Percentiles rank a stretch among this genome's conserved stretches.
phyloP scores from a whole-genome alignment of 2,888 invertebrate species.

The Dynastes tityus region DNA sequence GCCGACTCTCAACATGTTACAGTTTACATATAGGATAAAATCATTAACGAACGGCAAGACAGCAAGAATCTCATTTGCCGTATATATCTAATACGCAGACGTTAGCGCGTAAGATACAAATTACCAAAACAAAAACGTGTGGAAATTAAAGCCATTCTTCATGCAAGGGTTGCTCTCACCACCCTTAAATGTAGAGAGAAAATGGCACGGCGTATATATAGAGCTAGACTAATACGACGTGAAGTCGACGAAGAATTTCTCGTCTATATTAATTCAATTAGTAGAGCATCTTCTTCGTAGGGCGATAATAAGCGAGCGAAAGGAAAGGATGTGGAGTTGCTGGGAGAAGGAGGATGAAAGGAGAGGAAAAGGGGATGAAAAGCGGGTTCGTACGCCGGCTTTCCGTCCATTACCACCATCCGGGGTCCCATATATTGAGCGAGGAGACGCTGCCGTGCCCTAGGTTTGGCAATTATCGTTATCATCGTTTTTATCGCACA shows the following conservation, averaged over 20 bases:
- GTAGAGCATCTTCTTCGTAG: slow-evolving; percentile 35
- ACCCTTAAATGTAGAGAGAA: neutral
- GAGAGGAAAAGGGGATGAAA: neutral
- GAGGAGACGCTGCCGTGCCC: slow-evolving; percentile 10
- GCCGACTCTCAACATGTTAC: neutral
- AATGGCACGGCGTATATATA: neutral
- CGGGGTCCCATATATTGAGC: slow-evolving; percentile 22
- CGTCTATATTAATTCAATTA: slow-evolving; percentile 47
- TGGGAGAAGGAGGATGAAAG: neutral
- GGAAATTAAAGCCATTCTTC: slow-evolving; percentile 44
- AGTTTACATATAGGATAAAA: neutral
- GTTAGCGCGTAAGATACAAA: slow-evolving; percentile 22
- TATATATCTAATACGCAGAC: neutral
- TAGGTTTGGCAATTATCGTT: slow-evolving; percentile 33
- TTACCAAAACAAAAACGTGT: slow-evolving; percentile 44
- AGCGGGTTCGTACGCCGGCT: neutral
- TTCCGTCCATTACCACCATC: slow-evolving; percentile 20
- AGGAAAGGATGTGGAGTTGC: no score
- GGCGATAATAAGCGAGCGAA: slow-evolving; percentile 38
- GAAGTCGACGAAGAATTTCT: slow-evolving; percentile 35
- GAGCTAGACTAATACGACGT: slow-evolving; percentile 14
- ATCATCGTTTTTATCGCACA: slow-evolving; percentile 43
- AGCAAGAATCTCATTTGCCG: slow-evolving; percentile 30
- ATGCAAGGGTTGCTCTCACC: slow-evolving; percentile 40
- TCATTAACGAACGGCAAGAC: neutral